Base-by-base conservation (phyloP, 2,797 vertebrate species). In the Lophura swinhoii region DNA sequence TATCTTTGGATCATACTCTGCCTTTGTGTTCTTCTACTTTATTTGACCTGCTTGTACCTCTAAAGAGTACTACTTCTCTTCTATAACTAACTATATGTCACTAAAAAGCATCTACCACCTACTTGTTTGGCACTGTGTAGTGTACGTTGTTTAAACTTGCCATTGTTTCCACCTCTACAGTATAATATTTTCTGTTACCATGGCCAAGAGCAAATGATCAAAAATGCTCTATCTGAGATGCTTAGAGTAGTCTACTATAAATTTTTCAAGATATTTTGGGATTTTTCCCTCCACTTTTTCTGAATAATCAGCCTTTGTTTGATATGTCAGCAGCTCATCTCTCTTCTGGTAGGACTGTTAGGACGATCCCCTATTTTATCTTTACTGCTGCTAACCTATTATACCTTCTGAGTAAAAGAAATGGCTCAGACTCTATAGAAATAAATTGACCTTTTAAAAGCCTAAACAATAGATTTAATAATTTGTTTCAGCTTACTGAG, bases 131-230 rank as follows among this genome's bases (percentile, higher is more conserved):
- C 94, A 77, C 1, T 31, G 9, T 66, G 2, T 1, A 43, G 53
- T 26, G 24, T 44, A 41, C 16, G 2, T 22, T 92, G 84, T 92
- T 94, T 73, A 62, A 86, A 81, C 73, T 64, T 84, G 80, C 77
- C n/a, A 4, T 69, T 81, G 59, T 67, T 95, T 94, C 68, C 88
- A 53, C 48, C 29, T 53, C 59, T 48, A 13, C 35, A 49, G 48
- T 23, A 37, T 46, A 89, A 13, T 63, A 73, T 81, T 84, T 91
- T 93, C 63, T 88, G 56, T 90, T 86, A 64, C 51, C 51, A 31
- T 78, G 64, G 82, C 73, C 87, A 58, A 89, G 77, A 87, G 81
- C 69, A 85, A 85, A 62, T 56, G 10, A 80, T 87, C 53, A 80
- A 63, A 94, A 87, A 48, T 58, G 12, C 4, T 85, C 70, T 46